Evolutionary conservation across 2,113 vertebrate genomes (phyloP).

Genomic region (Crotalus tigris): DNA sequence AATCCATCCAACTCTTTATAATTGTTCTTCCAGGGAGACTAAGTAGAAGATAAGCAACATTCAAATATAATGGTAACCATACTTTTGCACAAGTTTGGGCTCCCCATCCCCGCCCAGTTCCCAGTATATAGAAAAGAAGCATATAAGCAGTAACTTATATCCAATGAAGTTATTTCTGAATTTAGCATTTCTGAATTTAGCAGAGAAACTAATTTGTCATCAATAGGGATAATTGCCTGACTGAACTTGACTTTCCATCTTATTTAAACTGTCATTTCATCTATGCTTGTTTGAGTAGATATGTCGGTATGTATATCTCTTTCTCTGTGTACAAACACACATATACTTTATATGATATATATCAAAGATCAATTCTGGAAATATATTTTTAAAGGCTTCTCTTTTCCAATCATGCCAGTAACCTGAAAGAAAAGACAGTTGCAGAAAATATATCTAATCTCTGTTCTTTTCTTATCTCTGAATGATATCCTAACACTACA

Average conservation of each 20-base stretch:
- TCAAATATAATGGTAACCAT: not conserved
- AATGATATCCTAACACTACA: constrained; percentile 50
- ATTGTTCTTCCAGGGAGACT: not conserved
- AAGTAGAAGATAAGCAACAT: not conserved
- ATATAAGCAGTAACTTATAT: constrained; percentile 67
- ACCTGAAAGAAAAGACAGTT: constrained; percentile 50
- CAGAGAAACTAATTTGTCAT: constrained; percentile 76
- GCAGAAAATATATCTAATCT: constrained; percentile 69
- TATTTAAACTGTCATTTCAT: constrained; percentile 67
- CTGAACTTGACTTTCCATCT: constrained; percentile 74
- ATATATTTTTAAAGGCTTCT: constrained; percentile 63
- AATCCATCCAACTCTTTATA: not conserved
- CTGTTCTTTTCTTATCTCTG: constrained; percentile 62
- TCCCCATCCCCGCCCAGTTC: not conserved
- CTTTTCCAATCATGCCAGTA: constrained; percentile 41
- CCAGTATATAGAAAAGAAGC: not conserved
- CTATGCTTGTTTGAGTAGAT: not conserved
- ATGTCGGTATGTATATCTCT: not conserved
- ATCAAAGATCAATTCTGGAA: constrained; percentile 63
- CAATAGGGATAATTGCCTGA: constrained; percentile 77
- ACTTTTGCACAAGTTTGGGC: not conserved
- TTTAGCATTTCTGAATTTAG: constrained; percentile 75
- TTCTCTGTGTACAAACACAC: not conserved
- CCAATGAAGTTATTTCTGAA: constrained; percentile 74
- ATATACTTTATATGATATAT: constrained; percentile 27